Percentiles rank a stretch among this genome's conserved stretches.
Conservation (phyloP, 2,113 vertebrate genomes). For the Indicator indicator region DNA sequence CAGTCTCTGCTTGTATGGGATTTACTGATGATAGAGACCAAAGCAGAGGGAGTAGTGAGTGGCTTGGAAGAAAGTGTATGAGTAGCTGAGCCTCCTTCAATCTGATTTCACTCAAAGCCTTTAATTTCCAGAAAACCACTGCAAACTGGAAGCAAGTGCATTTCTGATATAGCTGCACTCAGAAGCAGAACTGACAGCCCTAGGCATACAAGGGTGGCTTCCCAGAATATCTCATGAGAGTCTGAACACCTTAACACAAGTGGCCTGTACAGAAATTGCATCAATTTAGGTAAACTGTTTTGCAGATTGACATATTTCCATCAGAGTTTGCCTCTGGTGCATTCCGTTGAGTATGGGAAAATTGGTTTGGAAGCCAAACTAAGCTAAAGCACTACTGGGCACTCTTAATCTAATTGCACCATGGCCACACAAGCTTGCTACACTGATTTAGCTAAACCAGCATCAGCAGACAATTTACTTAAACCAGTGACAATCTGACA, state of each 20-base stretch:
- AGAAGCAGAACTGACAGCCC: neutral
- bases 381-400: neutral
- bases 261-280: neutral
- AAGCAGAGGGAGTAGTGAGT: neutral
- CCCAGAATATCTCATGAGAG: neutral
- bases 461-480: neutral
- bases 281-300: neutral
- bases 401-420: neutral
- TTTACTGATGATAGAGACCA: neutral
- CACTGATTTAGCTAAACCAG: neutral
- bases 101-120: neutral
- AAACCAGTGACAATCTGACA: neutral
- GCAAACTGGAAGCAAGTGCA: neutral
- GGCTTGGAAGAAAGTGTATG: too few relatives aligned
- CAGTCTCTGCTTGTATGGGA: neutral
- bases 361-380: neutral
- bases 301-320: constrained; percentile 4
- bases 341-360: neutral
- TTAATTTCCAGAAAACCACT: neutral
- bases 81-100: neutral
- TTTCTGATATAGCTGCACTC: neutral
- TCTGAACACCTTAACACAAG: neutral
- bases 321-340: neutral
- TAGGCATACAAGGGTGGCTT: neutral
- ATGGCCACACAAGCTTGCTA: neutral